Conservation (phyloP, 2,113 vertebrate genomes). For the Ammodytes marinus region DNA sequence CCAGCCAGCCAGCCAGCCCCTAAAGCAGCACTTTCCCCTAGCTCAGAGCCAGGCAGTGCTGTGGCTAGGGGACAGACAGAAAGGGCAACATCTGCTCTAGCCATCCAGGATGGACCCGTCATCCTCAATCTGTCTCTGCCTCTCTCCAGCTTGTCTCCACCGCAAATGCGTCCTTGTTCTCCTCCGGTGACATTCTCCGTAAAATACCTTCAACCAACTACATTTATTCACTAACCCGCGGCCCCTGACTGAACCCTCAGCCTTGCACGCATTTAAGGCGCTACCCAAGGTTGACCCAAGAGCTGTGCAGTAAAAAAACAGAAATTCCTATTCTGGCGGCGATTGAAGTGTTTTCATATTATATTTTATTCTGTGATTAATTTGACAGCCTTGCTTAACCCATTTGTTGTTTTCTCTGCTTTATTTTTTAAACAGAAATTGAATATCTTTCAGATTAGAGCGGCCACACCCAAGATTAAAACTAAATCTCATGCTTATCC, state of each 20-base stretch:
- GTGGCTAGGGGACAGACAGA: conserved; percentile 42
- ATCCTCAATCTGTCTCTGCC: conserved; percentile 61
- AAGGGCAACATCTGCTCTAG: conserved; percentile 58
- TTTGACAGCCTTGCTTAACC: too few species aligned
- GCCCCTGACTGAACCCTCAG: conserved; percentile 37
- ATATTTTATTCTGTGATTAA: too few species aligned
- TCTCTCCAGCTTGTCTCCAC: neutral
- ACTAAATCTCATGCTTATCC: too few species aligned
- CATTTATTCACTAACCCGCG: conserved; percentile 22
- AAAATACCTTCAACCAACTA: neutral
- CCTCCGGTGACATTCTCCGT: conserved; percentile 16
- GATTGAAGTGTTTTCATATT: neutral
- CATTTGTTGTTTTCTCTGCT: too few species aligned
- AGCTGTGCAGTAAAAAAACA: neutral
- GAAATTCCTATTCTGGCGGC: neutral
- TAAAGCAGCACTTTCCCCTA: neutral
- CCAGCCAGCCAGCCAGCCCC: conserved; percentile 10
- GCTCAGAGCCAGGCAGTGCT: conserved; percentile 20
- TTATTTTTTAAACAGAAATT: too few species aligned
- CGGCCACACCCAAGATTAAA: too few species aligned
- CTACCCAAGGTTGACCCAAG: neutral
- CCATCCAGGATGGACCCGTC: conserved; percentile 64
- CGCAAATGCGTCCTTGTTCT: conserved; percentile 15
- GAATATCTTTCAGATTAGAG: too few species aligned
- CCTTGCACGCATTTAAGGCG: neutral